Conservation (phyloP, 2,113 vertebrate species). For the Gadus chalcogrammus region DNA sequence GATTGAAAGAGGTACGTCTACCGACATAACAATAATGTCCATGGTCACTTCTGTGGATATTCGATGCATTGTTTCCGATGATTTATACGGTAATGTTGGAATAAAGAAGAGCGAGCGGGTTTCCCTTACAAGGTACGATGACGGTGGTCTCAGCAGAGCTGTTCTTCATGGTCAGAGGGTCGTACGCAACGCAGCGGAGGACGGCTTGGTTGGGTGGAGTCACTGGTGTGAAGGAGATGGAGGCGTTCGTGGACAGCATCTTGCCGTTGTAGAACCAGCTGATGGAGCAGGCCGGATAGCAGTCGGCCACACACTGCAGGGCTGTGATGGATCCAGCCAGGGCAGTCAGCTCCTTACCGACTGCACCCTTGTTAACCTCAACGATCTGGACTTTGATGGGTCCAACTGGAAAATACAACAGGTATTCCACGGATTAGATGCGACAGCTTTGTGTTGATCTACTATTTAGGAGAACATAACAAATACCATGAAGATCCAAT, state of each 20-base stretch:
- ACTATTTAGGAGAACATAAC: not conserved
- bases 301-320: constrained; percentile 22
- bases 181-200: constrained; percentile 28
- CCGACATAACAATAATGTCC: too few species aligned
- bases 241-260: not conserved
- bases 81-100: too few species aligned
- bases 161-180: constrained; percentile 1
- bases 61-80: too few species aligned
- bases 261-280: constrained; percentile 13
- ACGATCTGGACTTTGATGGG: constrained; percentile 19
- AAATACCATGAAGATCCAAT: too few species aligned
- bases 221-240: constrained; percentile 24
- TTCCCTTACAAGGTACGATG: constrained; percentile 19
- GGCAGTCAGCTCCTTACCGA: constrained; percentile 6
- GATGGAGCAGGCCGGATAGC: constrained; percentile 24
- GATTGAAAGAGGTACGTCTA: too few species aligned
- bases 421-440: not conserved
- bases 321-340: constrained; percentile 13
- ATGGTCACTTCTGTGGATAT: too few species aligned
- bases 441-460: too few species aligned
- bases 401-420: constrained; percentile 26
- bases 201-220: not conserved
- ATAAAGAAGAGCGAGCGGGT: too few species aligned
- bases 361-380: not conserved
- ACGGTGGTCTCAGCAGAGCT: constrained; percentile 1